These are phyloP conservation scores for Ophion ventricosus DNA, from an alignment of 2,888 invertebrate species.

Conservation along the genomic window DNA sequence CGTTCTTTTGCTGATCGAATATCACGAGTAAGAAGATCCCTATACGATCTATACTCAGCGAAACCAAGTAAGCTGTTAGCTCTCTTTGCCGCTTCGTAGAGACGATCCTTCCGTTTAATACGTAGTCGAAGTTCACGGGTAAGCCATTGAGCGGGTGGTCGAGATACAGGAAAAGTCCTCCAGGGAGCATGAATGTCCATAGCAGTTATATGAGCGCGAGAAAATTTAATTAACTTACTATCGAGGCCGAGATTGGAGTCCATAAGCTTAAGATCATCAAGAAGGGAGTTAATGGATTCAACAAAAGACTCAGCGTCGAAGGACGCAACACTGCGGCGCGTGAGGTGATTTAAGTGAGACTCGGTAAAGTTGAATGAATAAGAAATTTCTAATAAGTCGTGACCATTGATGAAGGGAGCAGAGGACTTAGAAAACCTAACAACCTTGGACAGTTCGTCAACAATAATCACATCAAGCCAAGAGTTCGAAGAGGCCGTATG, in stretches of 20 bases:
- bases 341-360: neutral
- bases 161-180: neutral
- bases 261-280: neutral
- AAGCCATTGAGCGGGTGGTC: neutral
- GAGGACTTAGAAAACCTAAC: neutral
- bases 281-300: neutral
- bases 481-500: conserved; percentile 11
- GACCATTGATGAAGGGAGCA: conserved; percentile 31
- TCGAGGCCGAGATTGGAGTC: neutral
- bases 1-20: neutral
- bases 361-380: neutral
- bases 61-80: neutral
- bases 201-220: neutral
- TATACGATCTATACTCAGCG: neutral
- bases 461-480: conserved; percentile 11
- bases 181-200: neutral
- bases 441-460: conserved; percentile 4
- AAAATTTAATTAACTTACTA: neutral
- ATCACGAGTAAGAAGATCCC: neutral
- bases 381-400: neutral
- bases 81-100: neutral
- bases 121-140: neutral
- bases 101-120: neutral
- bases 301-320: neutral
- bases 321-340: neutral